Evolutionary conservation across 1,140 invertebrate species (phyloP), one percentile per base, ranked within the genome.

Genomic region (Ctenoplectra terminalis): DNA sequence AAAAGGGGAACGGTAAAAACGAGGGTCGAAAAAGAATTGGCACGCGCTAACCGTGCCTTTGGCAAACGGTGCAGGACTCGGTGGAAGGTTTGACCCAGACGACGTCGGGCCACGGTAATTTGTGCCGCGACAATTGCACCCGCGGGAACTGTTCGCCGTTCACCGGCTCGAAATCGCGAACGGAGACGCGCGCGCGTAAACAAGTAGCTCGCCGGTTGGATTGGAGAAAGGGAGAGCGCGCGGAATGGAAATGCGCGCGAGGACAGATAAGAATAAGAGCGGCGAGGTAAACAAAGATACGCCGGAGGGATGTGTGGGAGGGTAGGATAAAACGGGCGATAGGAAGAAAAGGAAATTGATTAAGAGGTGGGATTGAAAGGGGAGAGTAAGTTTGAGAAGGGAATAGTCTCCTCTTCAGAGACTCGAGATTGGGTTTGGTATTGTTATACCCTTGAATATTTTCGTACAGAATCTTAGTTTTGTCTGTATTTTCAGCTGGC

Each of bases 51-150:
- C 56, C 3, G 26, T 50, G 58, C 58, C 58, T 85, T 76, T 67
- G 77, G 81, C 43, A 73, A 69, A 50, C 63, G 46, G 61, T 37
- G 40, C 20, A 50, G 60, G 37, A 56, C 69, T 61, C 31, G 58
- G 70, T 66, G 56, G 77, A n/a, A 2, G 84, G 34, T 37, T 81
- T 81, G 77, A 85, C 77, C 84, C 66, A 71, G 84, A 60, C 84
- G 75, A 80, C 46, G 70, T 43, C 76, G 48, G 37, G 75, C 77
- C 66, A 83, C 83, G 87, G 87, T 88, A 88, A 88, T 88, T 88
- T 84, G 84, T 83, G 84, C 87, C 84, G 73, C 84, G 87, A 88
- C 84, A 86, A 88, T 88, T 82, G 86, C 63, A 88, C 87, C 84
- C 86, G 58, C 60, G 87, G 87, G 87, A 88, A 60, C 78, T 72